Percentiles rank a stretch among this genome's conserved stretches.
Evolutionary conservation across 2,113 vertebrate species (phyloP).

Genomic region (Columba janthina): DNA sequence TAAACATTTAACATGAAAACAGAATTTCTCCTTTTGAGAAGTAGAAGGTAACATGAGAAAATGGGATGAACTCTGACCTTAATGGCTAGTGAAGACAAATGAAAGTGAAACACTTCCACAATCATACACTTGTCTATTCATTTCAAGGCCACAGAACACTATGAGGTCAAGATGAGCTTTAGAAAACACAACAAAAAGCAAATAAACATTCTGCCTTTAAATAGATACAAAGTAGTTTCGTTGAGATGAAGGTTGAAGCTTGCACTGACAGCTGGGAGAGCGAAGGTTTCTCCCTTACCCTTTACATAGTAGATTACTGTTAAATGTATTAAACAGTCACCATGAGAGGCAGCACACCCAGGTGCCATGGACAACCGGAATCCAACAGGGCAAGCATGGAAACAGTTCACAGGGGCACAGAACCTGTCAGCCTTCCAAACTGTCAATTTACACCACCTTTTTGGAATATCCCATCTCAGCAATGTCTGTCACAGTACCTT

Average conservation of each 20-base stretch:
- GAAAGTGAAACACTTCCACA: constrained; percentile 19
- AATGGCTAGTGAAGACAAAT: neutral
- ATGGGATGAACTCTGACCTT: neutral
- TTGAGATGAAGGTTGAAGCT: neutral
- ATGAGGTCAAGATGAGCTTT: neutral
- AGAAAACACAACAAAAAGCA: neutral
- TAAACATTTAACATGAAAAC: neutral
- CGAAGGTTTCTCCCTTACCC: neutral
- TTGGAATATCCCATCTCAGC: neutral
- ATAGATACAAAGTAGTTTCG: neutral
- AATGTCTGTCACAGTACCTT: neutral
- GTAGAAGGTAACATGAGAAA: neutral
- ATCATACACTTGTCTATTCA: neutral
- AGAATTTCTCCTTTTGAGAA: neutral
- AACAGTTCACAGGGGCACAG: neutral
- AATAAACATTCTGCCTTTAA: neutral
- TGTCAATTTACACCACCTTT: neutral
- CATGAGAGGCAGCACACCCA: rapidly evolving
- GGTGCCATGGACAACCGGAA: neutral
- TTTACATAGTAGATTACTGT: neutral
- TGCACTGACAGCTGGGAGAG: neutral
- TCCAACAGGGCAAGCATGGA: neutral
- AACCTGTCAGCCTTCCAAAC: neutral
- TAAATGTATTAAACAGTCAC: neutral
- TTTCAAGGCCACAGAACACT: neutral